Evolutionary conservation across 1,140 invertebrate species (phyloP), one percentile per base, ranked within the genome.

Genomic region (Lepidurus arcticus): DNA sequence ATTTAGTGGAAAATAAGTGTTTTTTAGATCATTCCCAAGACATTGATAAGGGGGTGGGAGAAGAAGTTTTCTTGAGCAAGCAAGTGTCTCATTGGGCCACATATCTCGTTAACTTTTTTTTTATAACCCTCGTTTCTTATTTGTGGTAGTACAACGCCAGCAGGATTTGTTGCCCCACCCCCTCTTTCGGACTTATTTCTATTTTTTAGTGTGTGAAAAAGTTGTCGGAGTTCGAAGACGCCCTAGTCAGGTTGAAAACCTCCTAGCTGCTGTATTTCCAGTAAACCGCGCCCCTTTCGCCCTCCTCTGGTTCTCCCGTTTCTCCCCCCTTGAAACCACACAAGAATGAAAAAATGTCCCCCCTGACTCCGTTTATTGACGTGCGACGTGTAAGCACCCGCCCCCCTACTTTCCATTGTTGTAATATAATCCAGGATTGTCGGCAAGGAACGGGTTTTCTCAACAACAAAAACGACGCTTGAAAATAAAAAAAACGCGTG

Each of bases 181-280:
- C 21, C 53, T 21, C 21, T 65, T 21, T 65, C 21, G 7, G 16
- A 7, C 13, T 65, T 21, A 11, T 47, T 65, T 65, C n/a, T 13
- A 21, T 21, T 65, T 65, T 13, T 7, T 65, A 6, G 21, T 65
- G 16, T 65, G 21, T n/a, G 16, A 65, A 65, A 13, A 65, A 13
- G 21, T n/a, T 13, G 16, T 65, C 16, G 53, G 53, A 21, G 21
- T 13, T 11, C 53, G 53, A 21, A 65, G 53, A 65, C 53, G 53
- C 53, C 53, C 53, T 65, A 65, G 53, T 65, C 53, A 65, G 53
- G 53, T 65, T 65, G 53, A 65, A 65, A 65, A 65, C 53, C 53
- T 65, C 53, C 53, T 65, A 65, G 53, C 53, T 21, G 53, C 13
- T 65, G 53, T 65, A n/a, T 65, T 65, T 65, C 53, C 53, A 65